Evolutionary conservation across 2,888 invertebrate species (phyloP).

Genomic region (Biston betularia): DNA sequence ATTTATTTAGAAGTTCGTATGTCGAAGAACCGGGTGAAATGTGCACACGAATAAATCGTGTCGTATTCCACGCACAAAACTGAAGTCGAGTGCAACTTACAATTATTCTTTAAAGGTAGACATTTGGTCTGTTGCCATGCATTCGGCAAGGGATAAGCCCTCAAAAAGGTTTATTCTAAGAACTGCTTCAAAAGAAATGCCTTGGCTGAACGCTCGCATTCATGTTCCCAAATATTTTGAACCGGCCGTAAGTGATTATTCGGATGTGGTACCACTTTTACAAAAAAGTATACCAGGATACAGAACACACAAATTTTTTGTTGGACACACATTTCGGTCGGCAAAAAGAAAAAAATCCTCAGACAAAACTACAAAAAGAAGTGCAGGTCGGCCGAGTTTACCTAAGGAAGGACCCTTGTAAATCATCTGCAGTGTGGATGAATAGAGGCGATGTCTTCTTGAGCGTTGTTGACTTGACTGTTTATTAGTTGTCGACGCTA

Average conservation of each 20-base stretch:
- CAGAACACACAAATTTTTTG: conserved; percentile 81
- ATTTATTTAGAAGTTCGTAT: conserved; percentile 69
- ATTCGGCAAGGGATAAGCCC: conserved; percentile 56
- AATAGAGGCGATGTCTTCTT: conserved; percentile 75
- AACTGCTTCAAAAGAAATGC: conserved; percentile 75
- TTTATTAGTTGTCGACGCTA: conserved; percentile 81
- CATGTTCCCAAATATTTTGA: conserved; percentile 84
- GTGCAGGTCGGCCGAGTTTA: conserved; percentile 81
- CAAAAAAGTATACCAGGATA: conserved; percentile 83
- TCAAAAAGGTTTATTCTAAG: conserved; percentile 70
- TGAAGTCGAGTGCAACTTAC: conserved; percentile 45
- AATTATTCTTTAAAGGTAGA: conserved; percentile 52
- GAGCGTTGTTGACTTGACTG: conserved; percentile 82
- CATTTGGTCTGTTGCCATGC: conserved; percentile 53
- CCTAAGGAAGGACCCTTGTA: conserved; percentile 86
- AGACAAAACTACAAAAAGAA: conserved; percentile 84
- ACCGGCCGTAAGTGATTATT: conserved; percentile 83
- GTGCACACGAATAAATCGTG: conserved; percentile 53
- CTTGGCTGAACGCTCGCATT: conserved; percentile 70
- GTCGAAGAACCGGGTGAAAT: conserved; percentile 52
- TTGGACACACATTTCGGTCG: conserved; percentile 78
- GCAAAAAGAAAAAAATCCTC: conserved; percentile 79
- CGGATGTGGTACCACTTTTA: conserved; percentile 84
- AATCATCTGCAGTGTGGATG: conserved; percentile 81
- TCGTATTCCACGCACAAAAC: conserved; percentile 46